A percentile compares a stretch with the other conserved stretches of the same genome.
phyloP scores from a whole-genome alignment of 2,113 vertebrate species.

The Peucedramus taeniatus region DNA sequence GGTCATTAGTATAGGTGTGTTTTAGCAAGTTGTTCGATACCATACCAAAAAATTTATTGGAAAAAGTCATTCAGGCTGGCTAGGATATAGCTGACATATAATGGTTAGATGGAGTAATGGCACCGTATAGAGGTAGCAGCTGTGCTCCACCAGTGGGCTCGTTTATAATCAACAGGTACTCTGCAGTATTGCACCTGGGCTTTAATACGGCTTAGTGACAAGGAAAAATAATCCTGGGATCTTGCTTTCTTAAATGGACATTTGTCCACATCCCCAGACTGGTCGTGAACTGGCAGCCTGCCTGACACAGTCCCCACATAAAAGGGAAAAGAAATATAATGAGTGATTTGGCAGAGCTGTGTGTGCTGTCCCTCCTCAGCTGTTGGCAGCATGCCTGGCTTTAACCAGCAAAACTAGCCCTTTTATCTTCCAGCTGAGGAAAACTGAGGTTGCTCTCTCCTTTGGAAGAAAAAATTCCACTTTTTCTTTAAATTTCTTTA shows the following conservation, averaged over 20 bases:
- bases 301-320: background rate
- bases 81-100: background rate
- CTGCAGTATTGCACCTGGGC: background rate
- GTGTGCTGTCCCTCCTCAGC: background rate
- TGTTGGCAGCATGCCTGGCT: background rate
- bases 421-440: background rate
- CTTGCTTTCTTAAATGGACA: slow-evolving; percentile 2
- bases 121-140: background rate
- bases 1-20: background rate
- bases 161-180: background rate
- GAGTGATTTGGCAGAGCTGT: slow-evolving; percentile 6
- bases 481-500: background rate
- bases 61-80: background rate
- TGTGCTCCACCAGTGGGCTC: background rate
- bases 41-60: background rate
- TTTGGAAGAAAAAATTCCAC: background rate
- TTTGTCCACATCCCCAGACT: background rate
- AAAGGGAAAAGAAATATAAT: background rate
- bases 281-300: background rate
- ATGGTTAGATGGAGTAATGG: background rate
- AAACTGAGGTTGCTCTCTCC: background rate
- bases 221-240: background rate
- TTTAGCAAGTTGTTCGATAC: background rate
- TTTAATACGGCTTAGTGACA: background rate
- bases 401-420: background rate